Evolutionary conservation across 1,140 invertebrate species (phyloP), one percentile per base, ranked within the genome.

Genomic region (Adoxophyes honmai): DNA sequence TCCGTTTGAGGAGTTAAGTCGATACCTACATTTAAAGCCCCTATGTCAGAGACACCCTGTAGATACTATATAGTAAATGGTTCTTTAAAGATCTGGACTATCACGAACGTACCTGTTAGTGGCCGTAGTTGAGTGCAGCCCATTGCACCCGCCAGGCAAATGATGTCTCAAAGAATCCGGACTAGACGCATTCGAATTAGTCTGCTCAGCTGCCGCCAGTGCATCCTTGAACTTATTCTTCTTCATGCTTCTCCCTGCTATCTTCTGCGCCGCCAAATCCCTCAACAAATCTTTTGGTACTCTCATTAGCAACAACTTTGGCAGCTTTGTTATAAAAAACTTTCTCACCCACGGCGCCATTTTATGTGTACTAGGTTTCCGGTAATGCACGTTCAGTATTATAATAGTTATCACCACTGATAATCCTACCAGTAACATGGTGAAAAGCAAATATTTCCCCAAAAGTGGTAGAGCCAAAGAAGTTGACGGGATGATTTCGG

Each of bases 341-440:
- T 92, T 93, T 39, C 96, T 90, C 5, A 98, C 94, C 96, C 97
- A 98, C 0, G 95, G 95, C 0, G 96, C 93, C 96, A 99, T 98
- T 86, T 96, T 96, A 85, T 99, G 98, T 0, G 98, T 99, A 65
- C 97, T 97, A 1, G 99, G 98, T 75, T 99, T 99, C 1, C 99
- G 95, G 81, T 99, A 99, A 82, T 99, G 98, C n/a, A 99, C 95
- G 84, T 99, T 99, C 16, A 99, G 90, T 70, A 99, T 98, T 57
- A 98, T 94, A 66, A 99, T 99, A 14, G 99, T 99, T 63, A 99
- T 96, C 11, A 99, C 94, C 36, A 99, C 98, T 14, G 98, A 99
- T 6, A 99, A 86, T 0, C 96, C 98, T 0, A 99, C 98, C 15
- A 99, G 91, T 36, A 99, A 92, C 98, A 99, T 99, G 1, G 98